Evolutionary conservation across 2,888 invertebrate species (phyloP), one percentile per base, ranked within the genome.

Genomic region (Cyrtodaria siliqua): DNA sequence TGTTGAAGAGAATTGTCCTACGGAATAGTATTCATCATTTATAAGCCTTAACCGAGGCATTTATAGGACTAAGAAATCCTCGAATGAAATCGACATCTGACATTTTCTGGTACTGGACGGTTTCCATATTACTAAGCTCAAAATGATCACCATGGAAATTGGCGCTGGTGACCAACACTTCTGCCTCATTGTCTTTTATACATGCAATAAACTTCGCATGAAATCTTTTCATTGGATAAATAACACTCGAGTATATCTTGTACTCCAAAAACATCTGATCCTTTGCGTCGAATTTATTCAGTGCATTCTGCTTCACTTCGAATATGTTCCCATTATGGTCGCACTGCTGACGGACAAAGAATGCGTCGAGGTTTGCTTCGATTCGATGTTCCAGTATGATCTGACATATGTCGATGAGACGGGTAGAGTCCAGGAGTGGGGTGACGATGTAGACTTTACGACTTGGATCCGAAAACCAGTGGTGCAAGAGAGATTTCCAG

Each of bases 401-500:
- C 29, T 86, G 80, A 52, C 90, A 88, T 16, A 92, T 68, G 64
- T 91, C 90, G 23, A 69, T 64, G 16, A 91, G 84, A 20, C 91
- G 82, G 27, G 75, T 75, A 0, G 71, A 59, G 77, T 92, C 92
- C n/a, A 92, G 81, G 27, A 78, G 77, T 18, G 90, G 88, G 6
- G 91, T 86, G 27, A 86, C 89, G n/a, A 92, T 80, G 78, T 84
- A 90, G 9, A 91, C 87, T 49, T 80, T 84, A 59, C 82, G 75
- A 16, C 77, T 72, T 4, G 82, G 63, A 59, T 87, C 79, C 4
- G 84, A 73, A 49, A 91, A 85, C 90, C 91, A 91, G 40, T 77
- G 70, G 72, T 87, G 66, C 8, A 92, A 85, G 16, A 91, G 71
- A 38, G 89, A 89, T 69, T 85, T 86, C 92, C 92, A 92, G n/a